Evolutionary conservation across 2,888 invertebrate genomes (phyloP), one percentile per base, ranked within the genome.

Genomic region (Tanytarsus gracilentus): DNA sequence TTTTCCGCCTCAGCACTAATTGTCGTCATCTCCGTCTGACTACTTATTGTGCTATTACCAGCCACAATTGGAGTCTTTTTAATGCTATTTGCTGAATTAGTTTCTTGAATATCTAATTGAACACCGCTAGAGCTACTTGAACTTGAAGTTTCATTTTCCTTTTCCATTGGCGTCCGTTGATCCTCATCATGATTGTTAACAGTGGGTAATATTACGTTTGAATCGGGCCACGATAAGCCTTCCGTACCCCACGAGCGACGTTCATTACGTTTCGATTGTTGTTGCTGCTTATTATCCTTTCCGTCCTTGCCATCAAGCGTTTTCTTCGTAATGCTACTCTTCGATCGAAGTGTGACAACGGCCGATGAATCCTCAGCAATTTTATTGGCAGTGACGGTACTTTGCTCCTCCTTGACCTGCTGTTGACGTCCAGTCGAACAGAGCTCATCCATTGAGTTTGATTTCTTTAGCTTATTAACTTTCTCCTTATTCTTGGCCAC

Each of bases 361-460:
- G n/a, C n/a, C n/a, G n/a, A n/a, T 40, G 40, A 16, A 21, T 51
- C 60, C 21, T 26, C 21, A 26, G 48, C 26, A 23, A 52, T 59
- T 59, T 53, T 55, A 26, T 60, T 53, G 21, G 49, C 56, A 59
- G 60, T 59, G 62, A 50, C 63, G 6, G 59, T 49, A 49, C 36
- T 16, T 16, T 21, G 56, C 26, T 48, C 52, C n/a, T n/a, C n/a
- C n/a, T n/a, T n/a, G n/a, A n/a, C n/a, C 26, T 51, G 62, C 36
- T 62, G 62, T 30, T 55, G 49, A 25, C 60, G 60, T 25, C n/a
- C 27, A 16, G 53, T 44, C 27, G 39, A 53, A 53, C 73, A 68
- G 64, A 88, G 80, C 74, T 90, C 90, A 71, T 89, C 88, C 66
- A 90, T 75, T 27, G 88, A 88, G 69, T 86, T 84, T 64, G 86